Evolutionary conservation across 2,113 vertebrate species (phyloP).

Genomic region (Seriola quinqueradiata): DNA sequence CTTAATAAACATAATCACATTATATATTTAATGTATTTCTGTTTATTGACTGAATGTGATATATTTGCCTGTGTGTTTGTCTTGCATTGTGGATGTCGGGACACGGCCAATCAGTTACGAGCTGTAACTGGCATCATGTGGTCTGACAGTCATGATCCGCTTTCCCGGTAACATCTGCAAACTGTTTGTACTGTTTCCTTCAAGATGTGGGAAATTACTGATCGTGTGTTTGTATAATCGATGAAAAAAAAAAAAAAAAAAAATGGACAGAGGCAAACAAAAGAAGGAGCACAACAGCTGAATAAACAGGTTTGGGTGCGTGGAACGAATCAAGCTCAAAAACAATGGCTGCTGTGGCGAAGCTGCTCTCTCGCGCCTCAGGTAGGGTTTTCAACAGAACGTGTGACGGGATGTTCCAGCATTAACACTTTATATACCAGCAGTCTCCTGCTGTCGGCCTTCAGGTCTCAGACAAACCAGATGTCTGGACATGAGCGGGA

Average conservation of each 20-base stretch:
- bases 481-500: too few species aligned
- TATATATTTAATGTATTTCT: not conserved
- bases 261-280: constrained; percentile 19
- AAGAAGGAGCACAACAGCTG: not conserved
- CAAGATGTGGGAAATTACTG: constrained; percentile 49
- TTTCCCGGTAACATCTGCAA: constrained; percentile 42
- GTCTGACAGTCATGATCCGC: constrained; percentile 20
- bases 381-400: too few species aligned
- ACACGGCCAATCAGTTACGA: constrained; percentile 26
- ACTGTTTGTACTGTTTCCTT: constrained; percentile 39
- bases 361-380: not conserved
- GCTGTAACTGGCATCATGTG: constrained; percentile 48
- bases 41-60: not conserved
- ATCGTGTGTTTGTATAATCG: constrained; percentile 38
- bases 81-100: not conserved
- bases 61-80: constrained; percentile 14
- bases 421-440: too few species aligned
- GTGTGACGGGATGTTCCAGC: too few species aligned
- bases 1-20: not conserved
- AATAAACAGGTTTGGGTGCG: not conserved
- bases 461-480: too few species aligned
- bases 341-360: not conserved
- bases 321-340: not conserved
- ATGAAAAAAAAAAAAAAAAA: constrained; percentile 5
- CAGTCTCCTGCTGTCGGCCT: too few species aligned